Conservation (phyloP, 2,888 invertebrate genomes). For the Aromia moschata region DNA sequence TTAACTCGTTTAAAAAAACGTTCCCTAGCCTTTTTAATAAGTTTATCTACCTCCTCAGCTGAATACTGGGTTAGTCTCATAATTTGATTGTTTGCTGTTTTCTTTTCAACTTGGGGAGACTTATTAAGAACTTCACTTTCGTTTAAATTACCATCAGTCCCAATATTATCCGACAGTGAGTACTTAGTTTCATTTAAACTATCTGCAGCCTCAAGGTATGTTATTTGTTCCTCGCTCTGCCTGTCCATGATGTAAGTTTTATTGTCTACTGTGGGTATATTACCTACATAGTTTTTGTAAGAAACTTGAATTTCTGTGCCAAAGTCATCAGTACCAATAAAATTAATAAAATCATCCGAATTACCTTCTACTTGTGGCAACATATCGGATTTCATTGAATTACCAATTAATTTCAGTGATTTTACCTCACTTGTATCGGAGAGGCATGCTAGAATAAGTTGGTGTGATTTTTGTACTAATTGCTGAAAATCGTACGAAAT, state of each 20-base stretch:
- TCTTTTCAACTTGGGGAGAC: conserved; percentile 7
- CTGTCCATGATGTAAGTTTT: not conserved
- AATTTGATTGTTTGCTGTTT: conserved; percentile 24
- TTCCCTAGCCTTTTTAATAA: conserved; percentile 43
- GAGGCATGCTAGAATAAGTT: conserved; percentile 32
- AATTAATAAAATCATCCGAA: conserved; percentile 1
- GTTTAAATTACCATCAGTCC: not conserved
- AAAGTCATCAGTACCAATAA: not conserved
- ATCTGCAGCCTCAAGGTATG: too few species aligned
- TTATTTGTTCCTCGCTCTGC: not conserved
- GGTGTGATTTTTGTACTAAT: conserved; percentile 46
- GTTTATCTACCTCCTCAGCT: conserved; percentile 44
- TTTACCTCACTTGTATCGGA: conserved; percentile 6
- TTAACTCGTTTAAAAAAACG: conserved; percentile 43
- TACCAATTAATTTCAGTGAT: too few species aligned
- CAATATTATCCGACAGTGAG: not conserved
- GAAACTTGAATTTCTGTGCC: not conserved
- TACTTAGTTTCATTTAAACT: too few species aligned
- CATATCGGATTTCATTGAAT: not conserved
- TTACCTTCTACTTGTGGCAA: not conserved
- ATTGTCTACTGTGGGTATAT: not conserved
- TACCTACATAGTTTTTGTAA: conserved; percentile 1
- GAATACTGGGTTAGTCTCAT: conserved; percentile 43
- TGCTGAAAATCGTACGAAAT: conserved; percentile 48
- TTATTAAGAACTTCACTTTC: not conserved